Conservation (phyloP, 2,888 invertebrate genomes). For the Stramonita haemastoma region DNA sequence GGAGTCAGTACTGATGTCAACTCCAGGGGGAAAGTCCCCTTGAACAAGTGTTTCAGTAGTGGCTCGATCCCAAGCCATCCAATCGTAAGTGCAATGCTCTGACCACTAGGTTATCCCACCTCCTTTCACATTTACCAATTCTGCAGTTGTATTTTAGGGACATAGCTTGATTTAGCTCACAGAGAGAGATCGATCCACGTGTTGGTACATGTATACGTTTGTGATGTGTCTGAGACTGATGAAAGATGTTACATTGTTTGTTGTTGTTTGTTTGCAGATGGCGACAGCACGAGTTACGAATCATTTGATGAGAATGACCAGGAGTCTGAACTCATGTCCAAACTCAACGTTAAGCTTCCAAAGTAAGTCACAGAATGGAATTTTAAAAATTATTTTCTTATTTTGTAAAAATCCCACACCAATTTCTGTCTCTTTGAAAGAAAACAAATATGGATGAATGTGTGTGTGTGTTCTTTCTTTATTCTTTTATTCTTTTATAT, state of each 20-base stretch:
- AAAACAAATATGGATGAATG: not conserved
- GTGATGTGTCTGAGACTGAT: not conserved
- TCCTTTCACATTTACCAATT: too few relatives aligned
- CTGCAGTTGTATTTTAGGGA: too few relatives aligned
- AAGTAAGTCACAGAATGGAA: constrained; percentile 51
- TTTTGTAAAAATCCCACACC: not conserved
- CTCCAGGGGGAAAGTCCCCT: too few relatives aligned
- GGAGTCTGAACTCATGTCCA: constrained; percentile 51
- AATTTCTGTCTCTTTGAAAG: not conserved
- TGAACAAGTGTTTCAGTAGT: too few relatives aligned
- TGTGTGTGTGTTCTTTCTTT: too few relatives aligned
- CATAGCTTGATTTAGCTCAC: too few relatives aligned
- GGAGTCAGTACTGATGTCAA: too few relatives aligned
- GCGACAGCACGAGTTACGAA: constrained; percentile 68
- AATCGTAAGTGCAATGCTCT: too few relatives aligned
- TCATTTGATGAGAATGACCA: constrained; percentile 64
- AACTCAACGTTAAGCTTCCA: constrained; percentile 58
- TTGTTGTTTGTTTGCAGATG: constrained; percentile 53
- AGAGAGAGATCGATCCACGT: not conserved
- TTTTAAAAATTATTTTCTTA: not conserved
- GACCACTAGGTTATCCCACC: too few relatives aligned
- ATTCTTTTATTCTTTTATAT: too few relatives aligned
- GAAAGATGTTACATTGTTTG: not conserved
- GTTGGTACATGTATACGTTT: not conserved
- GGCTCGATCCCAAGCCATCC: too few relatives aligned